Conservation (phyloP, 2,797 vertebrate species). For the Crenuchus spilurus region DNA sequence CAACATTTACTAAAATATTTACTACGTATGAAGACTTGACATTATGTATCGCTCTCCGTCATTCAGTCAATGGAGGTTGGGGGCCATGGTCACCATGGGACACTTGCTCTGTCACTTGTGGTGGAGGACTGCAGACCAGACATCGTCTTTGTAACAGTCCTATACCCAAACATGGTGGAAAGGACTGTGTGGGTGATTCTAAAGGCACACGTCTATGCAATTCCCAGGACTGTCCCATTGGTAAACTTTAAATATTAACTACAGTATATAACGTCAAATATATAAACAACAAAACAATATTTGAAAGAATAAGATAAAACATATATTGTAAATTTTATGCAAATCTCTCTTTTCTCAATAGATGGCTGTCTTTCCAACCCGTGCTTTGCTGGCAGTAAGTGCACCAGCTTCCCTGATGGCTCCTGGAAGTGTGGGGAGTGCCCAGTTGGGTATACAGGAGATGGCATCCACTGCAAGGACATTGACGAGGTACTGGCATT, state of each 20-base stretch:
- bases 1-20: too few relatives aligned
- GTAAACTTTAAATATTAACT: too few relatives aligned
- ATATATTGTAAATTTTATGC: background rate
- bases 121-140: conserved; percentile 89
- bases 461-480: conserved; percentile 89
- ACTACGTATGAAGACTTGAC: background rate
- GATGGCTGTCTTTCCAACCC: conserved; percentile 97
- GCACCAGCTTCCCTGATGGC: conserved; percentile 91
- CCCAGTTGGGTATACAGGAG: conserved; percentile 88
- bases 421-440: conserved; percentile 93
- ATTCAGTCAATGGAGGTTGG: conserved; percentile 92
- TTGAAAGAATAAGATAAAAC: background rate
- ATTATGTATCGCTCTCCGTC: background rate
- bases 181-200: conserved; percentile 88
- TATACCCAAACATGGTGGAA: conserved; percentile 88
- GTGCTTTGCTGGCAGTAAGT: conserved; percentile 88
- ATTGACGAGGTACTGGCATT: conserved; percentile 84
- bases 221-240: conserved; percentile 91
- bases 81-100: conserved; percentile 97
- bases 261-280: too few relatives aligned
- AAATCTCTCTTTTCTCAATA: conserved; percentile 61
- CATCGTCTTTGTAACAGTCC: conserved; percentile 92
- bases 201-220: conserved; percentile 87
- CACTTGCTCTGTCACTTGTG: conserved; percentile 91
- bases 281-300: background rate